Evolutionary conservation across 1,140 invertebrate genomes (phyloP).

Genomic region (Drosophila truncata): DNA sequence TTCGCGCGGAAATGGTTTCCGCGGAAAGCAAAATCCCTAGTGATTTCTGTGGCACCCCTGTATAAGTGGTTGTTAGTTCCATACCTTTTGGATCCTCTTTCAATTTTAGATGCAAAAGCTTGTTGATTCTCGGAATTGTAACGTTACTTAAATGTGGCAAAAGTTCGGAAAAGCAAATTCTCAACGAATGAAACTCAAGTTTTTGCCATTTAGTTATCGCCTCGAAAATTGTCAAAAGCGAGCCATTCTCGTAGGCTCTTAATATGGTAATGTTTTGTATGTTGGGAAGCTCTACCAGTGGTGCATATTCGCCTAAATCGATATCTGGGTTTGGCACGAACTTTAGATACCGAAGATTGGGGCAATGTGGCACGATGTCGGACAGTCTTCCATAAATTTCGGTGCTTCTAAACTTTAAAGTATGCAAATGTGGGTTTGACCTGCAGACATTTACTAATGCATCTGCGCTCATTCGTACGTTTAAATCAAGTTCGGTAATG

Average conservation of each 20-base stretch:
- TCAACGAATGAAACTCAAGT: neutral
- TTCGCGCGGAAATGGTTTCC: too few relatives aligned
- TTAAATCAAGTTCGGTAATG: fast-evolving
- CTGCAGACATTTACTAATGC: neutral
- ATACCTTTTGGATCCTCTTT: neutral
- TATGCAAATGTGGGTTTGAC: neutral
- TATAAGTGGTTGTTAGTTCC: neutral
- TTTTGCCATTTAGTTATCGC: neutral
- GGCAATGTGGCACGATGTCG: conserved; percentile 2
- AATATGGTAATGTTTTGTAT: neutral
- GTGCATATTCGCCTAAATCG: neutral
- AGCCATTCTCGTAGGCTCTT: neutral
- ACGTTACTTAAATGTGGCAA: neutral
- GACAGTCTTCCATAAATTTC: neutral
- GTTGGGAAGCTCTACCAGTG: neutral
- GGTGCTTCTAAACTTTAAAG: fast-evolving
- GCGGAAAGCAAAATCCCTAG: too few relatives aligned
- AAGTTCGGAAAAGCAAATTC: neutral
- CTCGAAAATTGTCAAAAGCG: neutral
- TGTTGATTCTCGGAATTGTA: neutral
- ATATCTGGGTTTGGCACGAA: neutral
- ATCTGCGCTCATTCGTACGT: neutral
- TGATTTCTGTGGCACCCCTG: too few relatives aligned
- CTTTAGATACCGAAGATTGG: neutral
- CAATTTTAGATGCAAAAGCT: fast-evolving